A percentile compares a stretch with the other conserved stretches of the same genome.
phyloP scores from a whole-genome alignment of 30 jellyfish, hydroid and myxozoan species.

The Hydractinia echinata region DNA sequence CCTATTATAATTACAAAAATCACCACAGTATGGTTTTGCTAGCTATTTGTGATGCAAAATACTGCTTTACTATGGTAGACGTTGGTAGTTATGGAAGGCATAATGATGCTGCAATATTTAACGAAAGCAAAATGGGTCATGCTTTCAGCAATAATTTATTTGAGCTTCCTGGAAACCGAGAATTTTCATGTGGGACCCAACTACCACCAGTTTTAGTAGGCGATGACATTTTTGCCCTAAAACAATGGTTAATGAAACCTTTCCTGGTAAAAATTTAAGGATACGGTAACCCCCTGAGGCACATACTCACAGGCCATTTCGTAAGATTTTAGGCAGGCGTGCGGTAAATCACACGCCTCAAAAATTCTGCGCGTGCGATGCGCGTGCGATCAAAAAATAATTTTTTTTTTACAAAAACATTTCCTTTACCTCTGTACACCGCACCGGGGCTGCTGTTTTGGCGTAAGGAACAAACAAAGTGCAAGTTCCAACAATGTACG shows the following conservation, averaged over 20 bases:
- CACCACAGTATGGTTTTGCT: too few relatives aligned
- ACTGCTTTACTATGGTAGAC: constrained; percentile 49
- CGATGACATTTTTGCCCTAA: constrained; percentile 50
- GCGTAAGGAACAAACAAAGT: too few relatives aligned
- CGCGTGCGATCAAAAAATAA: too few relatives aligned
- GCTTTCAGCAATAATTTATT: constrained; percentile 27
- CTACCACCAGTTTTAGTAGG: constrained; percentile 9
- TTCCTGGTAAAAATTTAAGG: constrained; percentile 41
- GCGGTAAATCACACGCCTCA: too few relatives aligned
- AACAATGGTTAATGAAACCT: constrained; percentile 40
- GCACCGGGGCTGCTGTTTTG: too few relatives aligned
- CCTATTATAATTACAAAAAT: too few relatives aligned
- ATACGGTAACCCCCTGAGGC: constrained; percentile 44
- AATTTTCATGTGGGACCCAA: constrained; percentile 7
- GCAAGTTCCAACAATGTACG: too few relatives aligned
- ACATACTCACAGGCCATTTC: too few relatives aligned
- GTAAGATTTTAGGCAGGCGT: too few relatives aligned
- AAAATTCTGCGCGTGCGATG: too few relatives aligned
- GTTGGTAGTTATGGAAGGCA: constrained; percentile 54
- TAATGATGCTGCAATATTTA: constrained; percentile 42
- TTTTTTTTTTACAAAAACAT: too few relatives aligned
- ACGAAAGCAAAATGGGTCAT: constrained; percentile 31
- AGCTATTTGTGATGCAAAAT: constrained; percentile 55
- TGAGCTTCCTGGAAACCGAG: not conserved
- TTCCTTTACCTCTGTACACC: too few relatives aligned